Evolutionary conservation across 2,888 invertebrate genomes (phyloP), one percentile per base, ranked within the genome.

Genomic region (Adelphocoris suturalis): DNA sequence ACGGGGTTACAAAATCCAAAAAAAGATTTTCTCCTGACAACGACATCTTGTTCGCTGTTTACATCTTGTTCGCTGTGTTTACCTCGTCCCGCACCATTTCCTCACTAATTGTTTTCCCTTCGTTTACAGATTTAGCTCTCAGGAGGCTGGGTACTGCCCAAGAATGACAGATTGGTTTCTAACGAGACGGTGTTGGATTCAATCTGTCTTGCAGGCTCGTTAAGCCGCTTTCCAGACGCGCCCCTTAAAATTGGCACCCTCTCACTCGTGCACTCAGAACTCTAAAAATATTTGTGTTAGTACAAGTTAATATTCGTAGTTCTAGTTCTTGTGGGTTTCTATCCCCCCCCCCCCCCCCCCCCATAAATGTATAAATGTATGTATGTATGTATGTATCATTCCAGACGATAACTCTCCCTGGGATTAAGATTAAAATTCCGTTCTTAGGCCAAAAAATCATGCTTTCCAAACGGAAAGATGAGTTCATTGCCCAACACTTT

Each of bases 81-180:
- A 82, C 85, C 37, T 61, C 37, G 27, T 28, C 61, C 61, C 48
- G 85, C 85, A 61, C 23, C 85, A 85, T 46, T 85, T 57, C 61
- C 85, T 28, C n/a, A 85, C 61, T 85, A 85, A 85, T 85, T 85
- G 85, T 85, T 85, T 85, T 85, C 7, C 46, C 57, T 85, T 37
- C 28, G 37, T 57, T 85, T 61, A 85, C 85, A 85, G 46, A 85
- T 85, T 85, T 85, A 85, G 85, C 48, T 78, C 85, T 28, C 37
- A 85, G 5, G 47, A 2, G 46, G 57, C 27, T 61, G 55, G 27
- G 47, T 19, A 28, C 37, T 28, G 16, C 27, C 55, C 27, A 46
- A 85, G 85, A 61, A 85, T 85, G 85, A 85, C 85, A 85, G 85
- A 85, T 85, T 57, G 85, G 61, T 85, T 85, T 85, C 85, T 85